Evolutionary conservation across 2,888 invertebrate species (phyloP).

Genomic region (Muscina levida): DNA sequence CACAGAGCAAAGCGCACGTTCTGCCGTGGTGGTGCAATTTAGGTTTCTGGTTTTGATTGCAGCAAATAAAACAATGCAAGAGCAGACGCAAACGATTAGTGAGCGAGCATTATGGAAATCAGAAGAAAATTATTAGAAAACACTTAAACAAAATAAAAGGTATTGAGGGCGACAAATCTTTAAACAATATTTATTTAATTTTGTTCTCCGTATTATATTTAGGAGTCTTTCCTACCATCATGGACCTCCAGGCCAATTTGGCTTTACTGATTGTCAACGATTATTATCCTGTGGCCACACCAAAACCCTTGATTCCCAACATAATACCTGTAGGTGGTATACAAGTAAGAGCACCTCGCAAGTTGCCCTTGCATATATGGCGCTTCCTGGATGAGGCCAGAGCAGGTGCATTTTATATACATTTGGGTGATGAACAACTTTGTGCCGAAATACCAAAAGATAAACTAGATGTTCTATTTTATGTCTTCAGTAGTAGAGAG

Average conservation of each 20-base stretch:
- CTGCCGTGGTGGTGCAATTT: too few relatives aligned
- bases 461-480: constrained; percentile 75
- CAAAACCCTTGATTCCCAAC: constrained; percentile 79
- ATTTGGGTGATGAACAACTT: constrained; percentile 80
- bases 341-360: constrained; percentile 80
- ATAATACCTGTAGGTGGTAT: constrained; percentile 82
- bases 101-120: constrained; percentile 74
- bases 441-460: constrained; percentile 78
- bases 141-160: constrained; percentile 73
- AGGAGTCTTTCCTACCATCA: constrained; percentile 69
- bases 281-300: constrained; percentile 80
- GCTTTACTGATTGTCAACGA: constrained; percentile 81
- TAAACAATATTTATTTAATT: too few relatives aligned
- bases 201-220: constrained; percentile 2
- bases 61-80: constrained; percentile 80
- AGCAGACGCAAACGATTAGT: constrained; percentile 74
- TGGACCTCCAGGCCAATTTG: constrained; percentile 79
- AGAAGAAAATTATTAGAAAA: constrained; percentile 75
- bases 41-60: constrained; percentile 81
- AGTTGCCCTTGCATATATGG: constrained; percentile 78
- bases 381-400: constrained; percentile 79
- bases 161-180: constrained; percentile 45
- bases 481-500: constrained; percentile 76
- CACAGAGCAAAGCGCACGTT: too few relatives aligned
- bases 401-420: constrained; percentile 80